Conservation (phyloP, 2,797 vertebrate species). For the Oryzias sinensis region DNA sequence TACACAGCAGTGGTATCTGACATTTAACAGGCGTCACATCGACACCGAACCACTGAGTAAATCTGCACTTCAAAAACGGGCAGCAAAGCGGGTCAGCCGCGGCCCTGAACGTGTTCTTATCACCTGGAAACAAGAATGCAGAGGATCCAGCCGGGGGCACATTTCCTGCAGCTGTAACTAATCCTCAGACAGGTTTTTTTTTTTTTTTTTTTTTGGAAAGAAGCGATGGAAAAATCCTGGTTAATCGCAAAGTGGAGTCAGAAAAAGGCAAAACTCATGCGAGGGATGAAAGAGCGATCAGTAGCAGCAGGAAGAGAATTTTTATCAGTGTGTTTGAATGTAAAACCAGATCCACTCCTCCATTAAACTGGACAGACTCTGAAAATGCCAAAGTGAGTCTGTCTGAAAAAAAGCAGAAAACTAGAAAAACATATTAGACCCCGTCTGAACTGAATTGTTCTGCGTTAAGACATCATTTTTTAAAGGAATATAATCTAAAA, state of each 20-base stretch:
- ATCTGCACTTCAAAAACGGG: conserved; percentile 57
- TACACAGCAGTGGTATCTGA: conserved; percentile 43
- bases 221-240: conserved; percentile 41
- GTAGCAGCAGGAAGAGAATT: conserved; percentile 19
- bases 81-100: conserved; percentile 43
- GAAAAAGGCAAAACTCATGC: conserved; percentile 35
- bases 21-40: conserved; percentile 48
- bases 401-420: not conserved
- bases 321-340: conserved; percentile 37
- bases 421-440: no score
- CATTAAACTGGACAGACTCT: conserved; percentile 21
- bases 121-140: conserved; percentile 47
- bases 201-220: conserved; percentile 26
- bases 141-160: conserved; percentile 31
- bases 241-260: conserved; percentile 33
- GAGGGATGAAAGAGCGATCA: conserved; percentile 32
- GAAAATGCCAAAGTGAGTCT: conserved; percentile 31
- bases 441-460: no score
- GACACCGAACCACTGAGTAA: conserved; percentile 36
- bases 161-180: conserved; percentile 37
- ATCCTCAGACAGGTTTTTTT: conserved; percentile 26
- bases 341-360: conserved; percentile 36
- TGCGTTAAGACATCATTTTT: no score
- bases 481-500: no score
- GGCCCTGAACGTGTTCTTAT: conserved; percentile 59